Evolutionary conservation across 2,888 invertebrate species (phyloP).

Genomic region (Branchinecta sandiegonensis): DNA sequence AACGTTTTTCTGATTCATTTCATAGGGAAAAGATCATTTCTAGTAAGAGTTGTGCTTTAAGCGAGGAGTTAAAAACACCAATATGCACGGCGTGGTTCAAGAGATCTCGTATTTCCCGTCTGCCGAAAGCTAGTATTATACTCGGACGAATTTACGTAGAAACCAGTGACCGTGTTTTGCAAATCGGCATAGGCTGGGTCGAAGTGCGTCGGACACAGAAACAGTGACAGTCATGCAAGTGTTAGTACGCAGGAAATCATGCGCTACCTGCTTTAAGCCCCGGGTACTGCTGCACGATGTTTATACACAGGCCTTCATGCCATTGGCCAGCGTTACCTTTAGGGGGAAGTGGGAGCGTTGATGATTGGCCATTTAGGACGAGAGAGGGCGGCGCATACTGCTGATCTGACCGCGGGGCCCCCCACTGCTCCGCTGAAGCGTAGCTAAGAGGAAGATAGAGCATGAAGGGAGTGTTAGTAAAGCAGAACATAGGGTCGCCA

Average conservation of each 20-base stretch:
- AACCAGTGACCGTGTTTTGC: no score
- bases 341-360: slow-evolving; percentile 14
- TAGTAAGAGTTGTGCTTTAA: no score
- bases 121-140: no score
- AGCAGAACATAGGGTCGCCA: neutral
- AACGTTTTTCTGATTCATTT: no score
- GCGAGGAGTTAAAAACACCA: no score
- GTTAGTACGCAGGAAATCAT: neutral
- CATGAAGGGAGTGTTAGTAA: slow-evolving; percentile 10
- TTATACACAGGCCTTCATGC: slow-evolving; percentile 9
- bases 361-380: slow-evolving; percentile 4
- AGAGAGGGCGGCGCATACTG: slow-evolving; percentile 16
- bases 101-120: no score
- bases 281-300: slow-evolving; percentile 14
- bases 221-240: slow-evolving; percentile 6
- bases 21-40: no score
- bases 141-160: no score
- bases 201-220: neutral
- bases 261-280: slow-evolving; percentile 15
- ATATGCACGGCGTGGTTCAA: no score
- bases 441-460: slow-evolving; percentile 12
- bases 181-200: slow-evolving; percentile 1
- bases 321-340: slow-evolving; percentile 15
- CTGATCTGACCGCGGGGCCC: slow-evolving; percentile 5
- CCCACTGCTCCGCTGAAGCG: slow-evolving; percentile 4